These are phyloP conservation scores for Araneus ventricosus DNA, from an alignment of 1,140 invertebrate genomes.

Conservation along the genomic window DNA sequence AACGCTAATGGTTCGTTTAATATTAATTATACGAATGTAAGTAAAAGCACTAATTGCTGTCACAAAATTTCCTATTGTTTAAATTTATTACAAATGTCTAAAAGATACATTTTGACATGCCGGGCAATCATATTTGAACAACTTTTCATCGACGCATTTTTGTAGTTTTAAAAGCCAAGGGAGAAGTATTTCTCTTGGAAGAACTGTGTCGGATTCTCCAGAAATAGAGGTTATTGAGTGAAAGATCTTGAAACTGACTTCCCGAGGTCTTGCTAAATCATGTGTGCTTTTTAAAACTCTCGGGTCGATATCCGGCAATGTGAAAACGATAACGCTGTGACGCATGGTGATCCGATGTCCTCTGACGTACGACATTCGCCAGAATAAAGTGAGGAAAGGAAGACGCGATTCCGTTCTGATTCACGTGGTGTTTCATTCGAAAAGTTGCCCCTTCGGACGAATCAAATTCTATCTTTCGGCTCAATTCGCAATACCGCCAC, in stretches of 20 bases:
- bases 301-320: neutral
- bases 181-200: no score
- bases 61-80: no score
- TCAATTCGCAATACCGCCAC: neutral
- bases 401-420: neutral
- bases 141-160: no score
- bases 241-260: neutral
- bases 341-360: neutral
- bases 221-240: neutral
- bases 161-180: no score
- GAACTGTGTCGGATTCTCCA: no score
- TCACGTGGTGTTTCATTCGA: neutral
- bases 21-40: no score
- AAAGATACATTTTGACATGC: no score
- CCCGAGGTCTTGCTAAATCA: neutral
- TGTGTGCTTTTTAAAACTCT: neutral
- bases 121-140: no score
- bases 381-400: slow-evolving; percentile 4
- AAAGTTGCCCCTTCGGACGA: neutral
- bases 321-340: neutral
- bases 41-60: no score
- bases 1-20: no score
- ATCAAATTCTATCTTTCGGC: neutral
- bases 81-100: no score
- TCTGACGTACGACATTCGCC: neutral